Evolutionary conservation across 1,140 invertebrate genomes (phyloP).

Genomic region (Magallana angulata): DNA sequence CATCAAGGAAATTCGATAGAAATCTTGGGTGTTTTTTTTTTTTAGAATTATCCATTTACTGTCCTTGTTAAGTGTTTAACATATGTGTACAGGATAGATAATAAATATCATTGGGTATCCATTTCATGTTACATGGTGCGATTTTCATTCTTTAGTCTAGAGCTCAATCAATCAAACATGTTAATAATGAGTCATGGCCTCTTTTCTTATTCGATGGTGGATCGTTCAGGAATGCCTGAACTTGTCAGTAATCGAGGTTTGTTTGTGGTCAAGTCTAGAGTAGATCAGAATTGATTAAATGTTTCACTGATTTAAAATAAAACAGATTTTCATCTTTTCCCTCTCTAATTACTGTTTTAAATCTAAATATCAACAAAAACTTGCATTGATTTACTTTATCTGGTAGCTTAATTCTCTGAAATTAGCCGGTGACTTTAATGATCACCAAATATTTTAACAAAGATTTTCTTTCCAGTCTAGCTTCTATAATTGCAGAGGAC

Average conservation of each 20-base stretch:
- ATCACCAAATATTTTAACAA: slow-evolving; percentile 13
- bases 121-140: neutral
- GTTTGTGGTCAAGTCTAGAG: neutral
- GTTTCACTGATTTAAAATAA: slow-evolving; percentile 20
- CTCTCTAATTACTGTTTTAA: slow-evolving; percentile 8
- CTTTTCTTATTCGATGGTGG: neutral
- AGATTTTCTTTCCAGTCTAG: neutral
- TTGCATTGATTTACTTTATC: slow-evolving; percentile 1
- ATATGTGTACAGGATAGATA: neutral
- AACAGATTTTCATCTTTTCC: slow-evolving; percentile 30
- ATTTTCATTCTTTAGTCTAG: slow-evolving; percentile 11
- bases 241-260: neutral
- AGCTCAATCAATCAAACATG: slow-evolving; percentile 1
- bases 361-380: slow-evolving; percentile 34
- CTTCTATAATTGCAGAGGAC: neutral
- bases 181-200: slow-evolving; percentile 6
- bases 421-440: slow-evolving; percentile 4
- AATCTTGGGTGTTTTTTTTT: too few relatives aligned
- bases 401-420: slow-evolving; percentile 15
- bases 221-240: neutral
- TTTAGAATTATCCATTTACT: too few relatives aligned
- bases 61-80: too few relatives aligned
- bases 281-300: slow-evolving; percentile 1
- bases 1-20: neutral
- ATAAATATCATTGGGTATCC: neutral